Percentiles rank a stretch among this genome's conserved stretches.
These are phyloP conservation scores for Phalanger gymnotis DNA, from an alignment of 2,797 vertebrate genomes.

Conservation along the genomic window DNA sequence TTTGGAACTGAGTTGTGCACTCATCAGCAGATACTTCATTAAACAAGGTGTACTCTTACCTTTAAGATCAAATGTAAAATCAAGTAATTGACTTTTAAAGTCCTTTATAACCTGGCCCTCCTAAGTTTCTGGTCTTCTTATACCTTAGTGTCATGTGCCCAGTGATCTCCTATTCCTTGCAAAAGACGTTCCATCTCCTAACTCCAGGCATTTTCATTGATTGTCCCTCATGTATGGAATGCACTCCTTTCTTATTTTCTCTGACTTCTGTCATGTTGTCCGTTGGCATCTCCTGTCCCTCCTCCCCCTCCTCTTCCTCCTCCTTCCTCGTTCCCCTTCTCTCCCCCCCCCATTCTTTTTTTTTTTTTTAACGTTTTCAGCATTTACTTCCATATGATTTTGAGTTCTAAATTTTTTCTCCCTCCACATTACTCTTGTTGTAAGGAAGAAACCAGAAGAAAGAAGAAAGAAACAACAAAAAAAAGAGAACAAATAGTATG, in stretches of 20 bases:
- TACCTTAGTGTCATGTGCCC: not conserved
- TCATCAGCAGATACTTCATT: not conserved
- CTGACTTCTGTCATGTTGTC: not conserved
- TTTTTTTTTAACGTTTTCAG: too few species aligned
- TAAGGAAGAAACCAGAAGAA: too few species aligned
- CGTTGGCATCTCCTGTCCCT: too few species aligned
- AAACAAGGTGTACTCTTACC: not conserved
- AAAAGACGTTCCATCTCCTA: not conserved
- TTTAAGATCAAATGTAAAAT: not conserved
- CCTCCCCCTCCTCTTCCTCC: too few species aligned
- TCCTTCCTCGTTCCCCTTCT: too few species aligned
- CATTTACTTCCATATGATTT: too few species aligned
- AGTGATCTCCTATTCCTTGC: not conserved
- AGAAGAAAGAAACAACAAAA: too few species aligned
- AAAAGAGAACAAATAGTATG: too few species aligned
- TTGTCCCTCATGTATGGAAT: not conserved
- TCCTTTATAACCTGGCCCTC: not conserved
- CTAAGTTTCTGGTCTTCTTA: not conserved
- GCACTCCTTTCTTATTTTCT: not conserved
- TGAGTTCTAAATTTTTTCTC: too few species aligned
- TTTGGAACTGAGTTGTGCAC: not conserved
- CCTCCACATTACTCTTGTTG: too few species aligned
- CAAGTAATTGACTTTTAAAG: not conserved
- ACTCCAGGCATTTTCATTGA: not conserved
- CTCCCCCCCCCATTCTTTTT: too few species aligned